Evolutionary conservation across 2,113 vertebrate species (phyloP).

Genomic region (Pyrgilauda ruficollis): DNA sequence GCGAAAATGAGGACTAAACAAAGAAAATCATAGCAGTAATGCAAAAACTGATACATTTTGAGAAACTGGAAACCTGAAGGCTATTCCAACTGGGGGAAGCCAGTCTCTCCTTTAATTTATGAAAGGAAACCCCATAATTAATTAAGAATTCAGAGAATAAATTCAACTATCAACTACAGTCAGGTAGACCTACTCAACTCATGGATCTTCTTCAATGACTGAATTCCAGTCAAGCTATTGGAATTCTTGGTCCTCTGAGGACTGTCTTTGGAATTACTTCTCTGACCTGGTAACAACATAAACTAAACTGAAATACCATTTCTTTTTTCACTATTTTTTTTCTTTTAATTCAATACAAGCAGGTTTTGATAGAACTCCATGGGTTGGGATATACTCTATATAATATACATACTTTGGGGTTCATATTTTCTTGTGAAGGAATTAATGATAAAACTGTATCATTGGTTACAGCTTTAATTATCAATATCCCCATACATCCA

Average conservation of each 20-base stretch:
- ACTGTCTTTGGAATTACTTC: neutral
- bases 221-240: neutral
- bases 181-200: neutral
- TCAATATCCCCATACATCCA: neutral
- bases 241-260: neutral
- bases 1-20: neutral
- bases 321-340: neutral
- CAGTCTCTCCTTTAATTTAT: neutral
- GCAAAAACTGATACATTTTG: neutral
- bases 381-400: neutral
- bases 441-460: neutral
- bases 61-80: neutral
- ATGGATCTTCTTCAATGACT: neutral
- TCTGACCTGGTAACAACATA: neutral
- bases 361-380: neutral
- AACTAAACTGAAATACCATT: neutral
- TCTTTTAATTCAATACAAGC: neutral
- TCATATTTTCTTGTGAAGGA: neutral
- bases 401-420: neutral
- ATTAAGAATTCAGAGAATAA: neutral
- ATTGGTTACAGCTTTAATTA: neutral
- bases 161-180: neutral
- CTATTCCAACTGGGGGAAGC: neutral
- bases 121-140: neutral
- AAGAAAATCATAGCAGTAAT: neutral